Base-by-base conservation (phyloP, 2,113 vertebrate species). In the Ptyas mucosa region DNA sequence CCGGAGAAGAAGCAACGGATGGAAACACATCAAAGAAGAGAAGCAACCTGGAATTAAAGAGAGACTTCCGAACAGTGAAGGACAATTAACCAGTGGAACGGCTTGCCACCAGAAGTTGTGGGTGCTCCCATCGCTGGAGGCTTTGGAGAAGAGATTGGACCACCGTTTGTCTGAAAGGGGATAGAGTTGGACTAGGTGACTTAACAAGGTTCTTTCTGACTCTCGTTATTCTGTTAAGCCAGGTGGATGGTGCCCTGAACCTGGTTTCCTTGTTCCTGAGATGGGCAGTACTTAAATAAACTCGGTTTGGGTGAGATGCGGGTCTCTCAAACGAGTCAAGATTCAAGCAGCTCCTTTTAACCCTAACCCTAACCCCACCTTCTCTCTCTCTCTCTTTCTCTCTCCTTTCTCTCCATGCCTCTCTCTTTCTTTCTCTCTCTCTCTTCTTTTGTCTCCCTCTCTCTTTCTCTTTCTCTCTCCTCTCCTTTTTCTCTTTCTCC, bases 401-500 rank as follows among this genome's bases (percentile, higher is more conserved):
- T 61, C 58, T 29, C 5, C 18, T 20, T 18, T 6, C 54, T 20
- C 15, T 55, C 54, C 14, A 43, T 43, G 4, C 1, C 2, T 58
- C 23, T 58, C 20, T 57, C 46, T 49, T 49, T 49, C n/a, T n/a
- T n/a, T n/a, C n/a, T n/a, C n/a, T n/a, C n/a, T n/a, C n/a, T n/a
- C 53, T 54, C 15, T 54, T 3, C 18, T 2, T 54, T 2, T 53
- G 2, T 53, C 11, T 52, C 51, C 3, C 18, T 23, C 20, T 57
- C 55, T 8, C 54, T 54, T 18, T 20, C 18, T 55, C 3, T 14
- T 53, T 53, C 52, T 53, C 14, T 14, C 1, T 54, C 54, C 7
- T 0, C 20, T 18, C 1, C 15, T 4, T 2, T 54, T 5, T 54
- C 15, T 14, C 53, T 20, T 1, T 54, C 3, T 54, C 54, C 1